Base-by-base conservation (phyloP, 2,888 invertebrate genomes). In the Leptinotarsa juncta region DNA sequence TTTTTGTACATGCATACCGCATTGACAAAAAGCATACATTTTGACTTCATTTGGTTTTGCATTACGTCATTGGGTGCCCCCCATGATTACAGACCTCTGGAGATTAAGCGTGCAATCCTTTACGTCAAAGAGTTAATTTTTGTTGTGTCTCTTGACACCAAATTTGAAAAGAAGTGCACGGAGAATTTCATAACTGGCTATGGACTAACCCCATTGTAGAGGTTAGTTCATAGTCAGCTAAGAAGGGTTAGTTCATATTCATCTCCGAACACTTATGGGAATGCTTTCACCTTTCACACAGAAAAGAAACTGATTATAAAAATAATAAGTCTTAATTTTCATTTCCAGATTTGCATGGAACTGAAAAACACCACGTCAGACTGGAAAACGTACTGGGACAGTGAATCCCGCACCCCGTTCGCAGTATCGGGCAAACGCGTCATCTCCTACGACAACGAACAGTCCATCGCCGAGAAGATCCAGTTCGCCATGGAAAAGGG, bases 131-230 rank as follows among this genome's bases (percentile, higher is more conserved):
- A 57, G 97, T 97, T 70, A 99, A 99, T 91, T 99, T 99, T 90
- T 98, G 99, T 88, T 99, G 99, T 99, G 86, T 99, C 99, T 92
- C 99, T 98, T 65, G 99, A 90, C 71, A 99, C 99, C 83, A 99
- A 91, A 90, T 99, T 99, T 72, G 99, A 91, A 87, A 97, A 99
- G 89, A 99, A 99, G 82, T 97, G 92, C 18, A 99, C 99, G 70
- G 98, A 98, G 89, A 99, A 99, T 88, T 99, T 99, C 88, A 12
- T 42, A 42, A 3, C 42, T 42, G 42, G 10, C 99, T 99, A 87
- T 98, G 99, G 79, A 99, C 97, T 85, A 99, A 99, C 80, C 98
- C 92, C 99, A 99, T 99, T 5, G 99, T 99, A 1, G 99, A 99
- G 51, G 99, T 98, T 80, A 99, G 90, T 88, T 99, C 99, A 87